phyloP scores from a whole-genome alignment of 2,888 invertebrate species.

The Leptinotarsa peninsularis region DNA sequence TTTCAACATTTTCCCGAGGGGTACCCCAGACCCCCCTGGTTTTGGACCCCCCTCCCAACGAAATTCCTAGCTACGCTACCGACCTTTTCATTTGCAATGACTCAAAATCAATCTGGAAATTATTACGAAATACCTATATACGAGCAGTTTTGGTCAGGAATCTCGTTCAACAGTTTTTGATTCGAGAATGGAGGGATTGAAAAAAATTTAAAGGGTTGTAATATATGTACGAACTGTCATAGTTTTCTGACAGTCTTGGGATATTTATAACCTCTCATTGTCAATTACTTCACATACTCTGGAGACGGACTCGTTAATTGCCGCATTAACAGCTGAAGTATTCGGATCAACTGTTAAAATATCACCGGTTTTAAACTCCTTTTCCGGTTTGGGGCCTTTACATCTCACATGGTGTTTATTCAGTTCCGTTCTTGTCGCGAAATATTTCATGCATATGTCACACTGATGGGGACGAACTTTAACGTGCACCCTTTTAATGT shows the following conservation, averaged over 20 bases:
- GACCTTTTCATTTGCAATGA: neutral
- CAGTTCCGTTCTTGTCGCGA: conserved; percentile 27
- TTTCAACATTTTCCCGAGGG: neutral
- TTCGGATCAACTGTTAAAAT: conserved; percentile 4
- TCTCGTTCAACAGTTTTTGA: too few species aligned
- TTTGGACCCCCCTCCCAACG: neutral
- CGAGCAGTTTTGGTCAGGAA: too few species aligned
- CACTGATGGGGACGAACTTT: conserved; percentile 20
- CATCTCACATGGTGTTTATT: conserved; percentile 29
- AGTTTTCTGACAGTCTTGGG: too few species aligned
- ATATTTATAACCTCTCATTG: too few species aligned
- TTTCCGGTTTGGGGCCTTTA: conserved; percentile 24
- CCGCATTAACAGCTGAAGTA: neutral
- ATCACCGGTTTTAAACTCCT: neutral
- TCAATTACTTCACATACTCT: too few species aligned
- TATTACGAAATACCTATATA: too few species aligned
- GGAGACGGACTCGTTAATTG: neutral
- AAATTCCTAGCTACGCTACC: neutral
- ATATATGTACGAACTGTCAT: too few species aligned
- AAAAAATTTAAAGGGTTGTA: too few species aligned
- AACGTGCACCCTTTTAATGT: conserved; percentile 57
- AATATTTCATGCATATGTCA: conserved; percentile 17
- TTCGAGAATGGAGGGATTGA: too few species aligned
- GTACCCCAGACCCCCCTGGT: neutral
- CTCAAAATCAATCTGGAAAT: too few species aligned